Evolutionary conservation across 2,888 invertebrate species (phyloP), one percentile per base, ranked within the genome.

Genomic region (Chrysolina haemoptera): DNA sequence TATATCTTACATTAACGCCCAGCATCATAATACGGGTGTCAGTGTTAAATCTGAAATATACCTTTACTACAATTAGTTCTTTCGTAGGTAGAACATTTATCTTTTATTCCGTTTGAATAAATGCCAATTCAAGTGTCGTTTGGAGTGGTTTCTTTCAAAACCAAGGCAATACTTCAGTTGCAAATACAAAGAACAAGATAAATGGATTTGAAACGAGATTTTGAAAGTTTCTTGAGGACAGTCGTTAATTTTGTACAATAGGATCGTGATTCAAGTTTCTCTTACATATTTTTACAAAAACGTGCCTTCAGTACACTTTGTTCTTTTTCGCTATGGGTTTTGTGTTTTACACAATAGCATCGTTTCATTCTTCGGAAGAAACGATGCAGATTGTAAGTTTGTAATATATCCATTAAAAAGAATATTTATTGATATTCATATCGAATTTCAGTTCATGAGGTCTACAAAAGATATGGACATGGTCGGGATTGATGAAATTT

Each of bases 101-200:
- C 67, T 53, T 50, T 67, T 67, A 41, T 67, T 40, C 18, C 12
- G 3, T 20, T 40, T 67, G 67, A 67, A 55, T 67, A 55, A 67
- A 67, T 67, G 53, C 16, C 67, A 67, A 67, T 40, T 53, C 67
- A 20, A 67, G 67, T 53, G 67, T 53, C 67, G 53, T 67, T 53
- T 67, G 35, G 67, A 67, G 67, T 67, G 67, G 67, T 67, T 67
- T 67, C 53, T 53, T 67, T 67, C 43, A 67, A 22, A 53, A 53
- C 40, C 18, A 48, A 18, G 10, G 27, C 41, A 67, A 67, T 67
- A 67, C 55, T 53, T 53, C 12, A 40, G 53, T 53, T 40, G 41
- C 16, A 27, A 18, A 67, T 53, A 67, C 67, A 53, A 53, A 53
- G 43, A 40, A 55, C 14, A 35, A 20, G 67, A 67, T 67, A 18